Evolutionary conservation across 23 tunicate genomes (phyloP), one percentile per base, ranked within the genome.

Genomic region (Botrylloides violaceus): DNA sequence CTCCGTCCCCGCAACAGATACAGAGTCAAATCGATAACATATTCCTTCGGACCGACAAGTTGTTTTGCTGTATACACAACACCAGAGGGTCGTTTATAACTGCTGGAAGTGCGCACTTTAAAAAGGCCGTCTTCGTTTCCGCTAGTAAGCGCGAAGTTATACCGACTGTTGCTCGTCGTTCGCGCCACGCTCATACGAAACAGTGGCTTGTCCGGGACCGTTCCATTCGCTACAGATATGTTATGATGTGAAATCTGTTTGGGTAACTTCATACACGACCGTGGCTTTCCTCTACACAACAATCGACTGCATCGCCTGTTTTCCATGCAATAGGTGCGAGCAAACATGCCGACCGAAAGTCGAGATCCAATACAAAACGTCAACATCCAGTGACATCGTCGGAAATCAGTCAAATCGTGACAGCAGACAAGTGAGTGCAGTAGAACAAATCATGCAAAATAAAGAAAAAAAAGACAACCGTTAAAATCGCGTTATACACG

Each of bases 231-330:
- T 29, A 83, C 37, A 5, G 92, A 57, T 28, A 90, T 83, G 73
- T 90, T 90, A 81, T 90, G 90, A 59, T 31, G 75, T 37, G 86
- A 76, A 29, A 90, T 83, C 49, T 90, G 97, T 73, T 83, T 83
- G 34, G 97, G 90, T 36, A 78, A 68, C 63, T 65, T 71, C 30
- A 62, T 49, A 74, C 97, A 90, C 58, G 85, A 32, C 85, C 73
- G 21, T 38, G 77, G 64, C 79, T 77, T 23, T 22, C 31, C 31
- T 79, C 70, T n/a, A 56, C 61, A 23, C 72, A 76, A 59, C 82
- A 22, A n/a, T 53, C 71, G 22, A 58, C 32, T 23, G 24, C 79
- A 37, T n/a, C 79, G 50, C 50, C 79, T 57, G 37, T 7, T 4
- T 12, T 0, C 50, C 0, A 1, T 39, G 76, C 20, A 12, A 35